These are phyloP conservation scores for Zapus hudsonius DNA, from an alignment of 2,113 vertebrate species.

Conservation along the genomic window DNA sequence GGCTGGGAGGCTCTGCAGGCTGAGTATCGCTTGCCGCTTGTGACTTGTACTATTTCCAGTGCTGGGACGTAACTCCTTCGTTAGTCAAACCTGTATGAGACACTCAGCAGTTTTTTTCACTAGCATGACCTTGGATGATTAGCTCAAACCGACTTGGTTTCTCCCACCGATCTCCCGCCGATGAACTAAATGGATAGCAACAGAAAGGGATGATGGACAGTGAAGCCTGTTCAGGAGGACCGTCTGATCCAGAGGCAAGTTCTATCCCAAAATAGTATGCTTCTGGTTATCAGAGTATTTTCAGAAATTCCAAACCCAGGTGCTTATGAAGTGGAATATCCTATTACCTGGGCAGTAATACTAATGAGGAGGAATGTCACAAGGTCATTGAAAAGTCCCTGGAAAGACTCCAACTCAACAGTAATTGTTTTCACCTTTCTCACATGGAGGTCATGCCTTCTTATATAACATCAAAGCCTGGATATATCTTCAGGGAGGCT, in stretches of 20 bases:
- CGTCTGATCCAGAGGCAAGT: background rate
- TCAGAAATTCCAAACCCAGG: background rate
- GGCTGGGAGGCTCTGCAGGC: no score
- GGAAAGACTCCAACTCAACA: background rate
- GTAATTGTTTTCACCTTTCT: background rate
- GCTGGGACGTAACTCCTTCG: background rate
- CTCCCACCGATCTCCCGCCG: background rate
- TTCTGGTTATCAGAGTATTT: background rate
- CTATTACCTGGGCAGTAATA: background rate
- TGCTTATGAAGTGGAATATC: background rate
- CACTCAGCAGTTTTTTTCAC: background rate
- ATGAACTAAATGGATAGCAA: background rate
- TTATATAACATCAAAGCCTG: background rate
- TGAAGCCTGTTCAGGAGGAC: background rate
- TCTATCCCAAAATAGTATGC: background rate
- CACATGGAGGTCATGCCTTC: background rate
- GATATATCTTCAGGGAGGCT: background rate
- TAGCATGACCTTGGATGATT: background rate
- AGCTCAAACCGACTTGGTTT: background rate
- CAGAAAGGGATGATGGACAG: background rate
- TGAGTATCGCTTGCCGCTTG: background rate
- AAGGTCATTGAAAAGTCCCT: background rate
- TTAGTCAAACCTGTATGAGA: background rate
- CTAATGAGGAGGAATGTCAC: background rate
- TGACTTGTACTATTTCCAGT: background rate